Evolutionary conservation across 2,888 invertebrate genomes (phyloP), one percentile per base, ranked within the genome.

Genomic region (Tyria jacobaeae): DNA sequence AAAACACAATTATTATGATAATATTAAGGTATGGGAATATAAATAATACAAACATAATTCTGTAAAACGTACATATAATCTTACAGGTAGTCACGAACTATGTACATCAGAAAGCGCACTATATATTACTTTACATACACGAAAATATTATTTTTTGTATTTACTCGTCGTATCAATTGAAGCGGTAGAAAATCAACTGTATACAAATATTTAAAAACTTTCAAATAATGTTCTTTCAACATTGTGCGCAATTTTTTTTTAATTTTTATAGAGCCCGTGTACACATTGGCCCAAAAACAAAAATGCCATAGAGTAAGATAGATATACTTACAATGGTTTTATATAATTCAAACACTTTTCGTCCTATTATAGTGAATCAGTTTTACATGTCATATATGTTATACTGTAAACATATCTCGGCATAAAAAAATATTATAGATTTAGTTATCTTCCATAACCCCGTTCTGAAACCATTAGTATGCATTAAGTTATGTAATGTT

Each of bases 61-160:
- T 93, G 91, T 90, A 93, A 94, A 94, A 93, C 92, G 84, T 93
- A 94, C 93, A 92, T 93, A 92, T 94, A 93, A 87, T 92, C 91
- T 93, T 93, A 92, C 86, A 89, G 79, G 77, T 88, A 87, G 82
- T 87, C 87, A 90, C 88, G 84, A 89, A 88, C 88, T 92, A 92
- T 93, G 81, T 93, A 93, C 93, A 93, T 84, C 81, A 80, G 87
- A 89, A 89, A 92, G 91, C 92, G 88, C 86, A 82, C 88, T 82
- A 81, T 77, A 53, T 67, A 71, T 70, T 76, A 75, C 76, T 90
- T 86, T 91, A 90, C 87, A 89, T 88, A 87, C 90, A 90, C 85
- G 90, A 89, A 90, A 90, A 89, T 89, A 89, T 84, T 80, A 72
- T 82, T 74, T 70, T 77, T 79, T 78, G 75, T 71, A 68, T 75